A percentile compares a stretch with the other conserved stretches of the same genome.
phyloP scores from a whole-genome alignment of 2,113 vertebrate species.

The Orcinus orca region DNA sequence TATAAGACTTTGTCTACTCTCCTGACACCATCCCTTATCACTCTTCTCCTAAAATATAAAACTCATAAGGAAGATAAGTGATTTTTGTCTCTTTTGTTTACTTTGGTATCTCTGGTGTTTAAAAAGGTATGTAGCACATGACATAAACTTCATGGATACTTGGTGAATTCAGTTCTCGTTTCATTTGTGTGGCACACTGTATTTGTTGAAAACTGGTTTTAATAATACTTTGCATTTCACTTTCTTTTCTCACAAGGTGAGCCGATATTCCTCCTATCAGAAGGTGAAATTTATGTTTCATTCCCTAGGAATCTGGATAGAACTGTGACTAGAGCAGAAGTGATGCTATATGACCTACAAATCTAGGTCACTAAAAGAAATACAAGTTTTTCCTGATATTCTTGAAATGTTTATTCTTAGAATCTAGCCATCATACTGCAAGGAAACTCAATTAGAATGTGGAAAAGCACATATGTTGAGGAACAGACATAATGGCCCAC shows the following conservation, averaged over 20 bases:
- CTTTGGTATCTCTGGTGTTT: neutral
- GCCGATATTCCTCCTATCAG: neutral
- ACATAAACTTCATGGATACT: neutral
- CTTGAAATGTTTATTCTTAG: neutral
- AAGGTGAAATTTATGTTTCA: neutral
- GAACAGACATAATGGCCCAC: neutral
- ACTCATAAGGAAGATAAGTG: neutral
- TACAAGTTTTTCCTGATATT: neutral
- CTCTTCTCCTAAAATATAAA: neutral
- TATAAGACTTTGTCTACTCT: neutral
- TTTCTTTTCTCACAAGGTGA: neutral
- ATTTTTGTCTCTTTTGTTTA: neutral
- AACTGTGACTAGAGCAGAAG: neutral
- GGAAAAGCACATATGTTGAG: neutral
- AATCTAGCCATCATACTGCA: neutral
- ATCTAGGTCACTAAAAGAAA: neutral
- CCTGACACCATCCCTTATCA: neutral
- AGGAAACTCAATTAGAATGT: neutral
- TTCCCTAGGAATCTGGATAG: neutral
- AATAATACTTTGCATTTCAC: neutral
- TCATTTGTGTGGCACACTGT: neutral
- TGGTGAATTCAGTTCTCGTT: neutral
- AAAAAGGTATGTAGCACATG: neutral
- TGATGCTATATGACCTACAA: neutral
- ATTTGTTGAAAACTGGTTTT: neutral